phyloP scores from a whole-genome alignment of 2,888 invertebrate genomes.

The Phorcus lineatus region DNA sequence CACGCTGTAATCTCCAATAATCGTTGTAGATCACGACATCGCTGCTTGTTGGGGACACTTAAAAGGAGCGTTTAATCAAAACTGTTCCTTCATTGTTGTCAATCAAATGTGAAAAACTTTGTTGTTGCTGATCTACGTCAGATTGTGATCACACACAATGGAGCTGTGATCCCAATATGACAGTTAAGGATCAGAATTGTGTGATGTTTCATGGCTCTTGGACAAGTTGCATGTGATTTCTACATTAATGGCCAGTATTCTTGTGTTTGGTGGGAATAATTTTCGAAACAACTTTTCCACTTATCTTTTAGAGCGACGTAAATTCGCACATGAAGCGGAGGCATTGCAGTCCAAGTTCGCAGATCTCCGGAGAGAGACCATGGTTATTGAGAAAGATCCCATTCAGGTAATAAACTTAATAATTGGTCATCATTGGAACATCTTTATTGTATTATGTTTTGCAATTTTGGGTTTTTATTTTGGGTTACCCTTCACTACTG shows the following conservation, averaged over 20 bases:
- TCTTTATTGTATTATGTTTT: no score
- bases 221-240: neutral
- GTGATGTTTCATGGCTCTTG: neutral
- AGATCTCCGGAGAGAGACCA: constrained; percentile 56
- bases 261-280: constrained; percentile 36
- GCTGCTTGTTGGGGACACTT: no score
- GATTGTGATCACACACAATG: no score
- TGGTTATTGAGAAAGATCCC: constrained; percentile 52
- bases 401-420: neutral
- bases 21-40: neutral
- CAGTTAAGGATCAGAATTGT: no score
- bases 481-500: no score
- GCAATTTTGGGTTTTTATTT: no score
- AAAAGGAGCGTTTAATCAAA: no score
- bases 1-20: neutral
- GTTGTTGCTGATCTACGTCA: no score
- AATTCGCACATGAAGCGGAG: constrained; percentile 48
- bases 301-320: constrained; percentile 48
- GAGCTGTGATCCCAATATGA: no score
- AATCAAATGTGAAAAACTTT: no score
- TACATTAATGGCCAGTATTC: constrained; percentile 33
- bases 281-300: constrained; percentile 34
- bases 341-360: constrained; percentile 34
- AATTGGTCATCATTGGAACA: no score
- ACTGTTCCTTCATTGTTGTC: no score